Evolutionary conservation across 2,888 invertebrate species (phyloP), one percentile per base, ranked within the genome.

Genomic region (Holacanthella duospinosa): DNA sequence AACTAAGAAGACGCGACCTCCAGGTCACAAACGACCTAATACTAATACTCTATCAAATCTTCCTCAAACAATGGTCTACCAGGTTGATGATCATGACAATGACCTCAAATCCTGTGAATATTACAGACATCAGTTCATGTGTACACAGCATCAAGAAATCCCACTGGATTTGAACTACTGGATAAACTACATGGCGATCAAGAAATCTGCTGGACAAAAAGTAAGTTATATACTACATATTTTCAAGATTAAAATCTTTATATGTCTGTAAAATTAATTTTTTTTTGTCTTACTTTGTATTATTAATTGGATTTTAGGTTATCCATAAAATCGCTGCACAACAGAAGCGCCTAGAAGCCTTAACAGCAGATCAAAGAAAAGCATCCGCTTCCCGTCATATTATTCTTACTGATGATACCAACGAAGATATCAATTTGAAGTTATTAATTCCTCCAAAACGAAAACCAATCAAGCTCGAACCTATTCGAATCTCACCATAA

Each of bases 141-240:
- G 66, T 12, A 67, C 66, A 58, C 59, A 63, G 29, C n/a, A 25
- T 21, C 26, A n/a, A 44, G 43, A 59, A 25, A 19, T 55, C n/a
- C 28, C 48, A 9, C 9, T 24, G 29, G 27, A 29, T 55, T 26
- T 29, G 9, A 55, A 26, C 55, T 36, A 61, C 61, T 68, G 70
- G 68, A 64, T 65, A 44, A 66, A 66, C 24, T 66, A 65, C 48
- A 63, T 61, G 25, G 44, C 63, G 3, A 53, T 68, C 16, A 66
- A 71, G 28, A 67, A 65, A 60, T 68, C 67, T 29, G 70, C 71
- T 16, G 71, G 70, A 44, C 66, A 71, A 61, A 71, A 69, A 67
- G 71, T 71, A 64, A 57, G 2, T n/a, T 24, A 60, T n/a, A n/a
- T n/a, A n/a, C n/a, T n/a, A n/a, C n/a, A n/a, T n/a, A n/a, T n/a